Evolutionary conservation across 2,888 invertebrate species (phyloP), one percentile per base, ranked within the genome.

Genomic region (Brenthis ino): DNA sequence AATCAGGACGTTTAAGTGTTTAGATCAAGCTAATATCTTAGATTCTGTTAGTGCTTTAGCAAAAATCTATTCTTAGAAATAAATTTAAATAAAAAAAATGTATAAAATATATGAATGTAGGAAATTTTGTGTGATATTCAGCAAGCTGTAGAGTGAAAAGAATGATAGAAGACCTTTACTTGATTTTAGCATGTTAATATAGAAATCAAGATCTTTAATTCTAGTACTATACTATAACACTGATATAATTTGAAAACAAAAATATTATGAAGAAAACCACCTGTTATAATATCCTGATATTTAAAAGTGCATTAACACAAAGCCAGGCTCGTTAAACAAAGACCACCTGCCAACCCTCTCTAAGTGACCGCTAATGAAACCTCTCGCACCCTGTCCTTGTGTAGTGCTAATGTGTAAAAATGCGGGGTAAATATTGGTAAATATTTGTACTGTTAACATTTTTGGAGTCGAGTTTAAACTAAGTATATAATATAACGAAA

Each of bases 301-400:
- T 73, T 72, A 68, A 72, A 72, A 70, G 65, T 68, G 68, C 71
- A 74, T 75, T 72, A 72, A 72, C 76, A 74, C 70, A 74, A 64
- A 74, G 37, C 70, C 70, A 74, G 73, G 76, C 76, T 78, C 72
- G 83, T 87, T 82, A 86, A 90, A 91, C 90, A 91, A 88, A 88
- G 92, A 89, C 89, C 92, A 91, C 92, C 91, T 91, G 92, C 87
- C 84, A 82, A 74, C 84, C 88, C 85, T 78, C 75, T 83, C 86
- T 92, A 92, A 92, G 82, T 84, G 85, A 76, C 80, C 77, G 90
- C 88, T 91, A 91, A 91, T 89, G 79, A 80, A 75, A 61, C 60
- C 58, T 73, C 73, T 74, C 56, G 77, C 80, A 79, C 84, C 84
- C 81, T 71, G 71, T 73, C 75, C 74, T 75, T 69, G 64, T 51